Conservation (phyloP, 2,888 invertebrate species). For the Eucera pruinosa region DNA sequence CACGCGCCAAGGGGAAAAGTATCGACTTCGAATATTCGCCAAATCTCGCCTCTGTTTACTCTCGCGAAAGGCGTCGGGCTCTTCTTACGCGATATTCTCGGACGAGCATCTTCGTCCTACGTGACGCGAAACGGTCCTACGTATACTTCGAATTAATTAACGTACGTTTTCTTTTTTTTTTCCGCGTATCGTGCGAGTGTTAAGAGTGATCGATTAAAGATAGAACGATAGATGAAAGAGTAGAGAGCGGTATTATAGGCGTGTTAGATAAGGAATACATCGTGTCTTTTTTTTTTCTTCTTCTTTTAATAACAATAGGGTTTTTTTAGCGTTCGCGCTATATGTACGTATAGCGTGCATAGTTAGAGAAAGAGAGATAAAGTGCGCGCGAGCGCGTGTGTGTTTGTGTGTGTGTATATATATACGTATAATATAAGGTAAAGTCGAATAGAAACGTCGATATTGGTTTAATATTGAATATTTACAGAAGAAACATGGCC, state of each 20-base stretch:
- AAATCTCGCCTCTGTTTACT: no score
- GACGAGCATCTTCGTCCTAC: conserved; percentile 1
- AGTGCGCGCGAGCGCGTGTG: no score
- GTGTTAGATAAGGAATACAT: no score
- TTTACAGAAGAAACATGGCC: conserved; percentile 47
- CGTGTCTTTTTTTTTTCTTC: no score
- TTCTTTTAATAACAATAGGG: no score
- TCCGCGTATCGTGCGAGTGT: conserved; percentile 11
- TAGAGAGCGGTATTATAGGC: no score
- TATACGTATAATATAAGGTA: conserved; percentile 25
- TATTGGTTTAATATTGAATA: conserved; percentile 28
- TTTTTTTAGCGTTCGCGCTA: no score
- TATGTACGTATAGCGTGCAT: conserved; percentile 36
- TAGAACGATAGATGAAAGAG: conserved; percentile 48
- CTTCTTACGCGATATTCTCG: conserved; percentile 2
- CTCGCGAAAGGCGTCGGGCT: conserved; percentile 11
- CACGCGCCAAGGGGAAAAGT: no score
- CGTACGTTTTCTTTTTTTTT: neutral
- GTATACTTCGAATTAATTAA: conserved; percentile 5
- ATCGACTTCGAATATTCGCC: no score
- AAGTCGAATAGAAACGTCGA: conserved; percentile 60
- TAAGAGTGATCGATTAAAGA: conserved; percentile 25
- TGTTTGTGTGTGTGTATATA: no score
- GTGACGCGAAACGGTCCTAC: conserved; percentile 21
- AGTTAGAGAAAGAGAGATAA: conserved; percentile 38